Conservation (phyloP, 2,113 vertebrate genomes). For the Cinclus cinclus region DNA sequence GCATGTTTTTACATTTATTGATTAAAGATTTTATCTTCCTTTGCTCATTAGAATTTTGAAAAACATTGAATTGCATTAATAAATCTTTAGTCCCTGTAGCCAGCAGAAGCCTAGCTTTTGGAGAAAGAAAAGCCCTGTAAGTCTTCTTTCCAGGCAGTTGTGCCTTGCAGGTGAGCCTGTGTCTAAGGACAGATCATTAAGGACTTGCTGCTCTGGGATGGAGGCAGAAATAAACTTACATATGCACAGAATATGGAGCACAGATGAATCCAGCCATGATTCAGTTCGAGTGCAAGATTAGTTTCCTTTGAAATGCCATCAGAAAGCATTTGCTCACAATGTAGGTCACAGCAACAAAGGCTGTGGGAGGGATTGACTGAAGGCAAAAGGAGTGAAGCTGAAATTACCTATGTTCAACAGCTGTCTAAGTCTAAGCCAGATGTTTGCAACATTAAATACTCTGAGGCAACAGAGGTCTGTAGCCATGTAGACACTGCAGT, state of each 20-base stretch:
- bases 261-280: background rate
- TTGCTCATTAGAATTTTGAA: background rate
- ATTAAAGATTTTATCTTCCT: conserved; percentile 6
- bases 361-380: background rate
- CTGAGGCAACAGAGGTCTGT: background rate
- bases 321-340: conserved; percentile 54
- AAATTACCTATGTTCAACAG: conserved; percentile 31
- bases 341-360: conserved; percentile 56
- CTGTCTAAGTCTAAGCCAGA: background rate
- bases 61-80: background rate
- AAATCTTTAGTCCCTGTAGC: background rate
- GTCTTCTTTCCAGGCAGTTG: background rate
- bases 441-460: background rate
- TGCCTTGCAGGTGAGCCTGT: background rate
- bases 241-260: background rate
- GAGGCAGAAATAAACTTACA: background rate
- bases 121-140: background rate
- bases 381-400: conserved; percentile 7
- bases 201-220: background rate
- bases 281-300: background rate
- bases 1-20: background rate
- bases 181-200: background rate
- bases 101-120: background rate
- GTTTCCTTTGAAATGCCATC: conserved; percentile 47
- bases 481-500: background rate